Percentiles rank a stretch among this genome's conserved stretches.
These are phyloP conservation scores for Gymnogyps californianus DNA, from an alignment of 2,113 vertebrate species.

Conservation along the genomic window DNA sequence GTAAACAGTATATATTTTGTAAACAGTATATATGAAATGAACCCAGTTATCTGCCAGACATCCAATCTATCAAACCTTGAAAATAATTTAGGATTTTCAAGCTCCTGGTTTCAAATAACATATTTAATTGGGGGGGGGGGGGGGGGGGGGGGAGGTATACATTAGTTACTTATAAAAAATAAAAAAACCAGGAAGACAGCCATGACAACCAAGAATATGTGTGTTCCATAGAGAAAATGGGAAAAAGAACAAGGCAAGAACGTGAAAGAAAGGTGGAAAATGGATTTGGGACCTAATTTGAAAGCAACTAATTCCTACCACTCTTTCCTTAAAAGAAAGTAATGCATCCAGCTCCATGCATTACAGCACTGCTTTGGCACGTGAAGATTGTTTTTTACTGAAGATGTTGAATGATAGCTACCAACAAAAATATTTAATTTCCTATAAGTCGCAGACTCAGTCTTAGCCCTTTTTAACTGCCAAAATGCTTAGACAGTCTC, in stretches of 20 bases:
- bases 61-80: background rate
- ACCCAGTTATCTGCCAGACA: background rate
- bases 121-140: background rate
- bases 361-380: background rate
- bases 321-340: background rate
- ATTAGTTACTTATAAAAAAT: background rate
- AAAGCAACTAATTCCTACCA: background rate
- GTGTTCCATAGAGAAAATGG: background rate
- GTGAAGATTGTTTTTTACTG: background rate
- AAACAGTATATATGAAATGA: background rate
- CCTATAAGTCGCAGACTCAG: background rate
- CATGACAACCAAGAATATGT: background rate
- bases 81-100: background rate
- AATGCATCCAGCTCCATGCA: background rate
- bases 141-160: too few relatives aligned
- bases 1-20: background rate
- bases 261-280: background rate
- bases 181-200: background rate
- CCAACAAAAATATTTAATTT: slow-evolving; percentile 45
- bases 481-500: background rate
- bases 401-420: background rate
- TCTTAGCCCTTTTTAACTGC: background rate
- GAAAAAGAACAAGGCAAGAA: background rate
- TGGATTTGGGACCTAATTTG: background rate
- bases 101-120: background rate